These are phyloP conservation scores for Bombus balteatus DNA, from an alignment of 1,140 invertebrate species.

Conservation along the genomic window DNA sequence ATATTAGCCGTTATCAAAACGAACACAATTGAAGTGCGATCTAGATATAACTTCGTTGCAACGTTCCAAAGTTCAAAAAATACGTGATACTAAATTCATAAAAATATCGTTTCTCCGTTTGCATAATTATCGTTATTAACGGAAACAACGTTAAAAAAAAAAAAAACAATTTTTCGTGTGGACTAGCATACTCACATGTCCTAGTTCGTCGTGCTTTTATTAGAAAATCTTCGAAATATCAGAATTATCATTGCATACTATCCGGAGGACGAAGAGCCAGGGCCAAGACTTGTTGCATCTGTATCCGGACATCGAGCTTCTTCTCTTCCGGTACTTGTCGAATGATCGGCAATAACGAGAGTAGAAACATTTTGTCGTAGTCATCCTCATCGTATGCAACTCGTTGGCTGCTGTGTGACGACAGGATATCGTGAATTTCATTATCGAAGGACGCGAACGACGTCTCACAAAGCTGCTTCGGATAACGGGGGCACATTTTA, in stretches of 20 bases:
- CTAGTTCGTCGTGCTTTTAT: not conserved
- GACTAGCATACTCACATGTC: not conserved
- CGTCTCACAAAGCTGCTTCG: constrained; percentile 74
- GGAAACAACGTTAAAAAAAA: not conserved
- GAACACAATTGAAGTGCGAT: constrained; percentile 6
- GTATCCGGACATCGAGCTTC: constrained; percentile 79
- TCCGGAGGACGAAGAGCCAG: constrained; percentile 71
- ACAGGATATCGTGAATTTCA: constrained; percentile 74
- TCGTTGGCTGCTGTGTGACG: constrained; percentile 72
- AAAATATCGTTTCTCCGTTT: too few species aligned
- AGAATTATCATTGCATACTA: constrained; percentile 54
- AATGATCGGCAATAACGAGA: constrained; percentile 77
- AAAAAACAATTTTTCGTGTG: not conserved
- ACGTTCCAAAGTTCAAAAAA: not conserved
- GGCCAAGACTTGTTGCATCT: constrained; percentile 78
- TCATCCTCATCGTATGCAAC: constrained; percentile 74
- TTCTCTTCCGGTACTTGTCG: constrained; percentile 77
- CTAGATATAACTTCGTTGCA: not conserved
- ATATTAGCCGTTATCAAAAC: constrained; percentile 4
- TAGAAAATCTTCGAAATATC: not conserved
- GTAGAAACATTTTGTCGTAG: constrained; percentile 80
- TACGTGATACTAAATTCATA: not conserved
- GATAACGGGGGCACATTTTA: constrained; percentile 68
- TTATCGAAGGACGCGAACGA: constrained; percentile 75
- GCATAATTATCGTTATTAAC: too few species aligned